Evolutionary conservation across 2,888 invertebrate species (phyloP), one percentile per base, ranked within the genome.

Genomic region (Drosophila rellima): DNA sequence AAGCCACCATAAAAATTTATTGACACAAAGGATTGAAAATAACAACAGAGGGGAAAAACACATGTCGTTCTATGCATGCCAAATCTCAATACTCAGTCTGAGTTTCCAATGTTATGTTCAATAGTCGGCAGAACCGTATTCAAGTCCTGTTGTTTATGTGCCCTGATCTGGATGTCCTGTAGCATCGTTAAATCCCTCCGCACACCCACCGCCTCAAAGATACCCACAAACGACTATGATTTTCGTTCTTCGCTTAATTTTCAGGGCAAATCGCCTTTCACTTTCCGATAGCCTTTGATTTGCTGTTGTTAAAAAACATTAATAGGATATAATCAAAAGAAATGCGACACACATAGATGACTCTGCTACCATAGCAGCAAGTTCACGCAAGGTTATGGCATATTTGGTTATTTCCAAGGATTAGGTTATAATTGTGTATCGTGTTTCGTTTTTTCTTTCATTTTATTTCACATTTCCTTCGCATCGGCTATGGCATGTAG

Each of bases 1-100:
- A 83, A 80, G 80, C 85, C 72, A 67, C 80, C 83, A 86, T 86
- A 87, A 86, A 86, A 86, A 81, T 87, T 87, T 86, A 87, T 86
- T 86, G 87, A 78, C 71, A 71, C 78, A 87, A 87, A 82, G 87
- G 85, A 83, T 87, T 86, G 83, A 85, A 83, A 80, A 78, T 74
- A 82, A 67, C 66, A 74, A 65, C 56, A 52, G 63, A 35, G 59
- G 66, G 64, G 59, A 67, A 74, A 63, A 60, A 56, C 61, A 67
- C 71, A 60, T 64, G 64, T 81, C 74, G 66, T 60, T 54, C 62
- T 57, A 52, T 82, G 83, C 80, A 87, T 87, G 82, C 69, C 75
- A 87, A 82, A 73, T 76, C 69, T 70, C 47, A 50, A 64, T 50
- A 52, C 63, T 69, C 61, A 51, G 51, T 70, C 66, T 74, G 64